A percentile compares a stretch with the other conserved stretches of the same genome.
These are phyloP conservation scores for Unio pictorum DNA, from an alignment of 2,888 invertebrate species.

Conservation along the genomic window DNA sequence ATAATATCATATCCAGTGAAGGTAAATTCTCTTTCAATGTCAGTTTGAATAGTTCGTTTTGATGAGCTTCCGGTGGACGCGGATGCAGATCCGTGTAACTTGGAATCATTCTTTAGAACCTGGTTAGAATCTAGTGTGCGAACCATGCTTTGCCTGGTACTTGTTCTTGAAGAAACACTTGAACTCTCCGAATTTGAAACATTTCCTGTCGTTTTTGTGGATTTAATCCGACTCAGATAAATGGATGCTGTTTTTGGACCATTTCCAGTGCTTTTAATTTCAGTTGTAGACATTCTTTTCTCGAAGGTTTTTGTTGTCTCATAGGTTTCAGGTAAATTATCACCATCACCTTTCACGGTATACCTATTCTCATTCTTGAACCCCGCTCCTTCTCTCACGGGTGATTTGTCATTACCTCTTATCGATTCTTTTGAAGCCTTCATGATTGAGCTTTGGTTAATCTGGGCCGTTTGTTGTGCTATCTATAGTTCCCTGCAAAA, in stretches of 20 bases:
- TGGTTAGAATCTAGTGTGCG: background rate
- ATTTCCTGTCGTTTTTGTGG: conserved; percentile 12
- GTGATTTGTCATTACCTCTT: no score
- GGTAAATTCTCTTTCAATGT: conserved; percentile 44
- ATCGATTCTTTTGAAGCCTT: no score
- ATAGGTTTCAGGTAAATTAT: no score
- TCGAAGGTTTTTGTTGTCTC: no score
- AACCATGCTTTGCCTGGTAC: background rate
- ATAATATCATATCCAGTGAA: conserved; percentile 60
- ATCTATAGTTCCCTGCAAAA: no score
- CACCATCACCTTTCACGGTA: no score
- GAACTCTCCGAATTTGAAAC: background rate
- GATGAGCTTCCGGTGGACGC: background rate
- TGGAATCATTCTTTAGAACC: background rate
- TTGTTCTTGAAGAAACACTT: background rate
- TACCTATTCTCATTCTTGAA: no score
- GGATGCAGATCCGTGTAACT: background rate
- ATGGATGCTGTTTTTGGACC: conserved; percentile 37
- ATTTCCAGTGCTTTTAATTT: conserved; percentile 23
- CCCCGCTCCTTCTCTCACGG: no score
- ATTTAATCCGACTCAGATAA: conserved; percentile 40
- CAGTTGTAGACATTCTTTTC: conserved; percentile 6
- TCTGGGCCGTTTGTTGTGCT: no score
- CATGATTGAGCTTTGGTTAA: no score
- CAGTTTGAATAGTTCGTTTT: conserved; percentile 7